Percentiles rank a stretch among this genome's conserved stretches.
Evolutionary conservation across 2,797 vertebrate species (phyloP).

Genomic region (Todus mexicanus): DNA sequence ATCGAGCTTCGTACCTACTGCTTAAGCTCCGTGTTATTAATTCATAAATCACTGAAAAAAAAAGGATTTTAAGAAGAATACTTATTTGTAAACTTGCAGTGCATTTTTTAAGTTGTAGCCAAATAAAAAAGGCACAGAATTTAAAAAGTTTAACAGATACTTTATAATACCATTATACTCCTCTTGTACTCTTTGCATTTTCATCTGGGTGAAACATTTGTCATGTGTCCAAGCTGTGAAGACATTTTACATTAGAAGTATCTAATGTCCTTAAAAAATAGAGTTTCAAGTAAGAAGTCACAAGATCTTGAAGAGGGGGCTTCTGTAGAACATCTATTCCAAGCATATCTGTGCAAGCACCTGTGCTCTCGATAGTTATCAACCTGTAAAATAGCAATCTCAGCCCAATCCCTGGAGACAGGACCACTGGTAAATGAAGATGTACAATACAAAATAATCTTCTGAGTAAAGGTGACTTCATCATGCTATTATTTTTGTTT

Average conservation of each 20-base stretch:
- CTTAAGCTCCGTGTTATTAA: constrained; percentile 23
- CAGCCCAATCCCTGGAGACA: neutral
- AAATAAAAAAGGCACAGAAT: neutral
- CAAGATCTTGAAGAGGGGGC: neutral
- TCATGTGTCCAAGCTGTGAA: neutral
- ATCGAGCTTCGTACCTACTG: neutral
- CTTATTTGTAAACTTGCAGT: neutral
- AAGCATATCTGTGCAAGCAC: neutral
- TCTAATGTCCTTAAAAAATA: neutral
- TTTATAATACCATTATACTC: neutral
- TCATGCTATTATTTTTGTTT: neutral
- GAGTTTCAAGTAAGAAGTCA: neutral
- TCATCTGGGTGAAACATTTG: neutral
- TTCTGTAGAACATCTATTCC: neutral
- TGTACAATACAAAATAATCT: neutral
- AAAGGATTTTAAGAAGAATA: neutral
- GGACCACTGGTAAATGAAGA: neutral
- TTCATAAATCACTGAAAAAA: constrained; percentile 40
- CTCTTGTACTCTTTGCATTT: neutral
- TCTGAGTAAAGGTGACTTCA: neutral
- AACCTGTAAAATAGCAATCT: neutral
- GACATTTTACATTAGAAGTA: neutral
- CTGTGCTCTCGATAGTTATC: neutral
- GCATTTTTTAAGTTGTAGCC: neutral
- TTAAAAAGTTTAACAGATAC: neutral